These are phyloP conservation scores for Gnathonemus longibarbis DNA, from an alignment of 2,113 vertebrate genomes.

Conservation along the genomic window DNA sequence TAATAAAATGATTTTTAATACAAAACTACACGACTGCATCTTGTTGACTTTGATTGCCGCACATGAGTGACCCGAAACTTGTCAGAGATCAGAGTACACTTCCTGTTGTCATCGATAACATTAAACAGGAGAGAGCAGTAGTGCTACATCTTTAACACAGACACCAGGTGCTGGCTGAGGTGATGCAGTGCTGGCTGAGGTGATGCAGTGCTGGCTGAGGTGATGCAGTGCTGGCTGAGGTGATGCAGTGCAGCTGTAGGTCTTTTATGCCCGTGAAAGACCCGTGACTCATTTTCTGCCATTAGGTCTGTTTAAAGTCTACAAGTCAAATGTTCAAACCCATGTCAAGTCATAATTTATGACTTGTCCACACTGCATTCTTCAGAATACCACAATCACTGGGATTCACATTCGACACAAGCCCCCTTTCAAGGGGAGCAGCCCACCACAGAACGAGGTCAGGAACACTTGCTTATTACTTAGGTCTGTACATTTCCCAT, in stretches of 20 bases:
- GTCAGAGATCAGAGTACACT: not conserved
- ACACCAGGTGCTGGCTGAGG: not conserved
- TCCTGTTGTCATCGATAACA: not conserved
- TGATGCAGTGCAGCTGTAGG: constrained; percentile 20
- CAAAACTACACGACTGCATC: not conserved
- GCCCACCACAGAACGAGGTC: constrained; percentile 28
- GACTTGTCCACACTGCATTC: not conserved
- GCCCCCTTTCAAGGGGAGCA: not conserved
- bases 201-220: not conserved
- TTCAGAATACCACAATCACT: not conserved
- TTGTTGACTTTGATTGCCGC: not conserved
- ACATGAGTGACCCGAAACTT: not conserved
- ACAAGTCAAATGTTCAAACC: constrained; percentile 24
- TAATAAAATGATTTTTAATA: constrained; percentile 45
- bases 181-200: not conserved
- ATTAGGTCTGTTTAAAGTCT: constrained; percentile 41
- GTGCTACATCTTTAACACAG: not conserved
- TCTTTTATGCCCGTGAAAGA: constrained; percentile 22
- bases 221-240: constrained; percentile 19
- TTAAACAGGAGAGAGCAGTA: not conserved
- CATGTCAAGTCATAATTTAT: constrained; percentile 36
- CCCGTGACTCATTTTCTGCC: constrained; percentile 19
- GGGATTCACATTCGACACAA: not conserved
- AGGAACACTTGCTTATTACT: constrained; percentile 35
- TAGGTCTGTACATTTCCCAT: constrained; percentile 22